These are phyloP conservation scores for Mylabris sibirica DNA, from an alignment of 2,888 invertebrate species.

Conservation along the genomic window DNA sequence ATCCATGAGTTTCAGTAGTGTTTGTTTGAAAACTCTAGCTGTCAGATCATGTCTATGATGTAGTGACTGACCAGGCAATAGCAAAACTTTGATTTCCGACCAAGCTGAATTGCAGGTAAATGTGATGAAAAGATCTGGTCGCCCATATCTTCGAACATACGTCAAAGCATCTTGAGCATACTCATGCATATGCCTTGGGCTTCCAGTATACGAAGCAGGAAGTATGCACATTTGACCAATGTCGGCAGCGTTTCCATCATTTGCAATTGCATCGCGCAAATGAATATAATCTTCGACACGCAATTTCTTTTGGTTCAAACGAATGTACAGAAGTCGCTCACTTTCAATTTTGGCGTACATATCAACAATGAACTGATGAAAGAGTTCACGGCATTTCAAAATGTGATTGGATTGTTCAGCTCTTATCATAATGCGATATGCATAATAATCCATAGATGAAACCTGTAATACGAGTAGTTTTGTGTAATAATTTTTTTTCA, in stretches of 20 bases:
- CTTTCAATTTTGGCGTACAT: slow-evolving; percentile 57
- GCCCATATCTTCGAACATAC: slow-evolving; percentile 51
- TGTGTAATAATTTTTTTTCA: too few species aligned
- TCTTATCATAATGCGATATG: slow-evolving; percentile 48
- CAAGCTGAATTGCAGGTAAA: slow-evolving; percentile 23
- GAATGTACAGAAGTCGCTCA: slow-evolving; percentile 50
- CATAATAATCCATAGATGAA: slow-evolving; percentile 43
- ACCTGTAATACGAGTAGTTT: too few species aligned
- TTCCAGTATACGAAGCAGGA: slow-evolving; percentile 45
- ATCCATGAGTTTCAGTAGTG: slow-evolving; percentile 24
- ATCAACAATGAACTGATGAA: slow-evolving; percentile 54
- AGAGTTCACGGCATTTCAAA: slow-evolving; percentile 45
- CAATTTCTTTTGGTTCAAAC: slow-evolving; percentile 50
- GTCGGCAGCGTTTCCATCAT: slow-evolving; percentile 41
- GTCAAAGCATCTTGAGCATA: slow-evolving; percentile 51
- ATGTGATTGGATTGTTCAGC: slow-evolving; percentile 47
- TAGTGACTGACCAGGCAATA: slow-evolving; percentile 32
- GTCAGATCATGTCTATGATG: slow-evolving; percentile 22
- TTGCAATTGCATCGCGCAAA: slow-evolving; percentile 49
- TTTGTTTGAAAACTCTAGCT: slow-evolving; percentile 25
- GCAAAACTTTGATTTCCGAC: slow-evolving; percentile 28
- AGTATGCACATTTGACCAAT: slow-evolving; percentile 45
- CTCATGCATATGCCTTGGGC: slow-evolving; percentile 52
- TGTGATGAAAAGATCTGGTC: slow-evolving; percentile 48
- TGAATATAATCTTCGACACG: slow-evolving; percentile 54